Evolutionary conservation across 2,113 vertebrate genomes (phyloP).

Genomic region (Miniopterus natalensis): DNA sequence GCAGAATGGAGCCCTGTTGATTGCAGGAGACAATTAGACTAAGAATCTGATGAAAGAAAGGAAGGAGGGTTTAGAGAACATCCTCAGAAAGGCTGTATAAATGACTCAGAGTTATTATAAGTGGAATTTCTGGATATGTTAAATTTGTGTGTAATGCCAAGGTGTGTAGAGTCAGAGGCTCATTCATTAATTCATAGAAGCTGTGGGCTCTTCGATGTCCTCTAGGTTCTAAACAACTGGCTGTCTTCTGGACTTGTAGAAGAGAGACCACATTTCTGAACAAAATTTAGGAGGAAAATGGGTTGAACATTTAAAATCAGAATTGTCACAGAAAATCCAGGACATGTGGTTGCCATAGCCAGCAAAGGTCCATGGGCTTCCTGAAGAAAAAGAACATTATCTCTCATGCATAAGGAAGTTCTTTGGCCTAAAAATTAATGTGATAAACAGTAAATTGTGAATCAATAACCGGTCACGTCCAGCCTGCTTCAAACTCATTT

Average conservation of each 20-base stretch:
- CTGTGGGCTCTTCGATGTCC: not conserved
- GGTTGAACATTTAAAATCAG: not conserved
- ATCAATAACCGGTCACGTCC: not conserved
- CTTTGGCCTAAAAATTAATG: not conserved
- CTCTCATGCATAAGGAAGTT: not conserved
- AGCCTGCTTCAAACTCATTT: not conserved
- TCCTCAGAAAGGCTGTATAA: not conserved
- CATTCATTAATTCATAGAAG: not conserved
- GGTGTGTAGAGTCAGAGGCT: not conserved
- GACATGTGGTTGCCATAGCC: not conserved
- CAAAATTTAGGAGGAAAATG: not conserved
- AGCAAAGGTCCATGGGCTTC: not conserved
- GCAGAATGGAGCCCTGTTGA: not conserved
- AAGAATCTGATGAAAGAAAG: not conserved
- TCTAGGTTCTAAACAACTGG: not conserved
- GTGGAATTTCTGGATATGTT: not conserved
- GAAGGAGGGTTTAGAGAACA: not conserved
- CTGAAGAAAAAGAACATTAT: not conserved
- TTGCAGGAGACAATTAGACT: not conserved
- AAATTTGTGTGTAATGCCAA: not conserved
- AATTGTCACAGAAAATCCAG: not conserved
- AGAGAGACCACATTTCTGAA: not conserved
- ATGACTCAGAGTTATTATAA: not conserved
- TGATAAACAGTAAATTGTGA: not conserved
- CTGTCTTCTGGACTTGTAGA: not conserved